Evolutionary conservation across 1,140 invertebrate genomes (phyloP), one percentile per base, ranked within the genome.

Genomic region (Aphelenchoides fujianensis): DNA sequence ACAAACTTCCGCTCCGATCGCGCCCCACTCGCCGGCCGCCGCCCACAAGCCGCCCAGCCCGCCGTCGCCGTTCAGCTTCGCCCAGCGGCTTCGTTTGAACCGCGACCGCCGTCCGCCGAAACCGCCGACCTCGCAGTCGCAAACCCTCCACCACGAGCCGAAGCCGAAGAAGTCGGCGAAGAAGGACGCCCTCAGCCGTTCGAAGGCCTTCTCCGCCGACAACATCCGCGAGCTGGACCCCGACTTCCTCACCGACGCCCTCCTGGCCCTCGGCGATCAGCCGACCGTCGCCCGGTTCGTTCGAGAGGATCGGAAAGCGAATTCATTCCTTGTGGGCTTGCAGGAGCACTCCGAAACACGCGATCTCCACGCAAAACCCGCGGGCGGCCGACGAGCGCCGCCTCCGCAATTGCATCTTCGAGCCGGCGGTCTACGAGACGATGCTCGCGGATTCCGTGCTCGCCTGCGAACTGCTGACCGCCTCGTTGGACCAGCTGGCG

Each of bases 221-320:
- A 69, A 63, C 23, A 76, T 78, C 27, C 37, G 66, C 54, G 57
- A 78, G 28, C 23, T 78, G n/a, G 76, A 78, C 62, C 67, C 76
- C n/a, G 69, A 34, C 12, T 71, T 80, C 30, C 62, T 78, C 34
- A 74, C 69, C 23, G 76, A 78, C 57, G 76, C 76, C 1, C 53
- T 78, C 23, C 32, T 75, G 31, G 72, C 78, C 27, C 55, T 78
- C 57, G 76, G 77, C 9, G 72, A 75, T 32, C 76, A 78, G 48
- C 76, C 76, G 27, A 71, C 67, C 23, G 75, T 77, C n/a, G 75
- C 75, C 31, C 79, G 75, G 75, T 77, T 77, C n/a, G 75, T 77
- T 31, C 79, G 75, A 77, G 78, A 68, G 55, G 3, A 41, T 5
- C 7, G 0, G n/a, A 66, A 37, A 37, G n/a, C 2, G 34, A 35